A percentile compares a stretch with the other conserved stretches of the same genome.
Conservation (phyloP, 2,113 vertebrate species). For the Catharus fuscescens region DNA sequence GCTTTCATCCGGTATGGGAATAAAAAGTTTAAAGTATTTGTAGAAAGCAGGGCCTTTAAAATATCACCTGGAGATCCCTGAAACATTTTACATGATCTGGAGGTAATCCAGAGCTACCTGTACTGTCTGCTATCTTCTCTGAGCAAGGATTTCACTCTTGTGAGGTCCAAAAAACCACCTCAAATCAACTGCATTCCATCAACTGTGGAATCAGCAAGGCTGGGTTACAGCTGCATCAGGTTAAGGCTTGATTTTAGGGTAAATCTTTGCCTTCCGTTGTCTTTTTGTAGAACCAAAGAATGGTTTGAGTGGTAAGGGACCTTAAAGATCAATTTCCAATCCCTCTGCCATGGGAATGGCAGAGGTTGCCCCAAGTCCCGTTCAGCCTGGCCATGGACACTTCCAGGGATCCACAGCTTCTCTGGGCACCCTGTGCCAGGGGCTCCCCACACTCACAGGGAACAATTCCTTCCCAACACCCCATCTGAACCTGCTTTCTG, state of each 20-base stretch:
- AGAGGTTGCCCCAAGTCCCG: accelerated
- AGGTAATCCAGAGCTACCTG: neutral
- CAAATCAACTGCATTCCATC: neutral
- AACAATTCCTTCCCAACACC: accelerated
- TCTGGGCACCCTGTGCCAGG: neutral
- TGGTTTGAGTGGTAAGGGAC: neutral
- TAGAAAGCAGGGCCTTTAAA: neutral
- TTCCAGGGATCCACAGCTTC: neutral
- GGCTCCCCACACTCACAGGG: accelerated
- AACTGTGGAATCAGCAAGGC: neutral
- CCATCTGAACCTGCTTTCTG: accelerated
- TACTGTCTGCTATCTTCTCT: neutral
- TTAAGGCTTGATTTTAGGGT: neutral
- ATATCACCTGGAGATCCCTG: neutral
- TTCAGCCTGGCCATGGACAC: neutral
- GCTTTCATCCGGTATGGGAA: neutral
- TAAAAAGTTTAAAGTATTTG: neutral
- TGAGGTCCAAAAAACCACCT: neutral
- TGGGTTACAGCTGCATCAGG: neutral
- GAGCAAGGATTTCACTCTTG: neutral
- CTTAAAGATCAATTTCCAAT: neutral
- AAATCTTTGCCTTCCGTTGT: neutral
- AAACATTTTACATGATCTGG: neutral
- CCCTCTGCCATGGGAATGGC: too few relatives aligned
- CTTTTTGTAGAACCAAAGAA: neutral